phyloP scores from a whole-genome alignment of 2,797 vertebrate species.

The Mareca penelope region DNA sequence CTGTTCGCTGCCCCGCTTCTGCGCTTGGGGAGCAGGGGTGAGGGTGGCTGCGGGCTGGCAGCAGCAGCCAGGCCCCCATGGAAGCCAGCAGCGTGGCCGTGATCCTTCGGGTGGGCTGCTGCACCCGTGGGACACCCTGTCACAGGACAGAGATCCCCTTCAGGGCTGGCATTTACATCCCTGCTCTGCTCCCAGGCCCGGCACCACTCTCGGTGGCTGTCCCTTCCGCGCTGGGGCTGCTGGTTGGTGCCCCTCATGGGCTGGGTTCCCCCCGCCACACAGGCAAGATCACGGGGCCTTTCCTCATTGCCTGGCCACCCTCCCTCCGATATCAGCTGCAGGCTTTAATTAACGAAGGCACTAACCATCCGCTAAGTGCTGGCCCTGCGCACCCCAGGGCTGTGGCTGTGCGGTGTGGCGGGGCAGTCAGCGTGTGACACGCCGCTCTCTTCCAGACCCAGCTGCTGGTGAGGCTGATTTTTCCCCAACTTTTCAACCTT shows the following conservation, averaged over 20 bases:
- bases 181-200: fast-evolving
- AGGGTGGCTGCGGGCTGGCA: neutral
- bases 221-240: fast-evolving
- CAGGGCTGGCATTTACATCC: neutral
- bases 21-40: fast-evolving
- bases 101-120: neutral
- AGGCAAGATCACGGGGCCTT: constrained; percentile 17
- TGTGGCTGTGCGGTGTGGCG: neutral
- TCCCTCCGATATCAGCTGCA: constrained; percentile 22
- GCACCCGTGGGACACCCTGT: neutral
- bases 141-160: fast-evolving
- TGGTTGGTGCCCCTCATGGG: neutral
- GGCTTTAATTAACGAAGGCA: constrained; percentile 61
- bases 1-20: neutral
- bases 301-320: neutral
- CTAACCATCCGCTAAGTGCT: constrained; percentile 9
- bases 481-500: neutral
- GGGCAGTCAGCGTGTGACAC: neutral
- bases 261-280: neutral
- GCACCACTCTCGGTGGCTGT: neutral
- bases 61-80: neutral
- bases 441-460: neutral
- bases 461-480: constrained; percentile 5
- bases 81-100: neutral
- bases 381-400: neutral